Evolutionary conservation across 2,888 invertebrate species (phyloP).

Genomic region (Drosophila basisetae): DNA sequence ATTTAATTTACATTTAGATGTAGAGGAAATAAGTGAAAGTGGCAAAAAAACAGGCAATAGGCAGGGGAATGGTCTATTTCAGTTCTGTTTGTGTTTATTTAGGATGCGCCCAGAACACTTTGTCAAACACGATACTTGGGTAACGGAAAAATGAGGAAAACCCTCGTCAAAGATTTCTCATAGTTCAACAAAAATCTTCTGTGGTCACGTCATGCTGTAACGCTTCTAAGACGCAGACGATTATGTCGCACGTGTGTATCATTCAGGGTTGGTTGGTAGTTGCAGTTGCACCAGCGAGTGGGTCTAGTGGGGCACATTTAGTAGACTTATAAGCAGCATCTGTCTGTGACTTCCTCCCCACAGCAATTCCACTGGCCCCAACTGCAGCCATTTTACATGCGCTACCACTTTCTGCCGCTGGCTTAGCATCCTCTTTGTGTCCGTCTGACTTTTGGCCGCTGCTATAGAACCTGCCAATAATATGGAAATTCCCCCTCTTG

Average conservation of each 20-base stretch:
- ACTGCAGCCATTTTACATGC: constrained; percentile 33
- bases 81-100: constrained; percentile 51
- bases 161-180: constrained; percentile 7
- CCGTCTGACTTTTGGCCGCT: constrained; percentile 61
- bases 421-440: constrained; percentile 59
- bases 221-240: constrained; percentile 24
- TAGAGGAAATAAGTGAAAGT: constrained; percentile 61
- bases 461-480: constrained; percentile 7
- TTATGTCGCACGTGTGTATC: constrained; percentile 27
- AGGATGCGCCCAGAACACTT: constrained; percentile 53
- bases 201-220: constrained; percentile 4
- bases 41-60: constrained; percentile 11
- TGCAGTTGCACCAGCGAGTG: constrained; percentile 22
- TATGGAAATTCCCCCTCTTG: constrained; percentile 22
- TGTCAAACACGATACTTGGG: constrained; percentile 36
- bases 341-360: constrained; percentile 33
- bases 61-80: constrained; percentile 6
- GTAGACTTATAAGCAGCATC: constrained; percentile 46
- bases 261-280: constrained; percentile 12
- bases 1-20: constrained; percentile 58
- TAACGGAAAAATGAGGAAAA: constrained; percentile 2
- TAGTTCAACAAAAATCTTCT: constrained; percentile 13
- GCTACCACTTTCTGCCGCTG: constrained; percentile 55
- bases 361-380: constrained; percentile 16
- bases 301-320: background rate